Base-by-base conservation (phyloP, 2,113 vertebrate species). In the Empidonax traillii region DNA sequence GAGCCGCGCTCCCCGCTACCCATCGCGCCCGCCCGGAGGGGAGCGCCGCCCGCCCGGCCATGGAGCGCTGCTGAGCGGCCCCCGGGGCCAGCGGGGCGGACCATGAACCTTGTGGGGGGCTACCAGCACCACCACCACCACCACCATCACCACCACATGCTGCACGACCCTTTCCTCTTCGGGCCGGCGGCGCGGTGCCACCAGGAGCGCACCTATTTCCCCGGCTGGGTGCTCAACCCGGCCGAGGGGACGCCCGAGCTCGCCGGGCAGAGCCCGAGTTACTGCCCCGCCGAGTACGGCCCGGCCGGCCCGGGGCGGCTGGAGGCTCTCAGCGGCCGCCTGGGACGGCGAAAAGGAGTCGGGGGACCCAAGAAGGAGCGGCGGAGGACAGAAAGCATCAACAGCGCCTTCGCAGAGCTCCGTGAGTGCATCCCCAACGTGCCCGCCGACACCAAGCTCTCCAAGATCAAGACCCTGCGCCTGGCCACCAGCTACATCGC, bases 401-500 rank as follows among this genome's bases (percentile, higher is more conserved):
- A 99, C 98, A 99, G 99, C 97, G 99, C 99, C 89, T 99, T 99
- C 94, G 99, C 99, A 37, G 99, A 99, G 90, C 98, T 99, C 91
- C 97, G 99, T 68, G 99, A 99, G 97, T 99, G 99, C 95, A 99
- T 99, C 95, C 99, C 99, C 91, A 99, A 99, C 96, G 99, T 99
- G 46, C 99, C 99, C 8, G 99, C 99, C 30, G 99, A 99, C 97
- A 99, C 99, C 86, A 99, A 99, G 56, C 98, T 99, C 90, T 99
- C 99, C 97, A 99, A 99, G 95, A 99, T 99, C 94, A 99, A 99
- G 94, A 99, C 99, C 12, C 97, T 99, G 61, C 98, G 99, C 71
- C 95, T 99, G 97, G 99, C 99, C 94, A 99, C 99, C 97, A 99
- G 99, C 98, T 99, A 99, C 97, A 99, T 99, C 97, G 99, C 99